These are phyloP conservation scores for Lophura nycthemera DNA, from an alignment of 2,113 vertebrate species.

Conservation along the genomic window DNA sequence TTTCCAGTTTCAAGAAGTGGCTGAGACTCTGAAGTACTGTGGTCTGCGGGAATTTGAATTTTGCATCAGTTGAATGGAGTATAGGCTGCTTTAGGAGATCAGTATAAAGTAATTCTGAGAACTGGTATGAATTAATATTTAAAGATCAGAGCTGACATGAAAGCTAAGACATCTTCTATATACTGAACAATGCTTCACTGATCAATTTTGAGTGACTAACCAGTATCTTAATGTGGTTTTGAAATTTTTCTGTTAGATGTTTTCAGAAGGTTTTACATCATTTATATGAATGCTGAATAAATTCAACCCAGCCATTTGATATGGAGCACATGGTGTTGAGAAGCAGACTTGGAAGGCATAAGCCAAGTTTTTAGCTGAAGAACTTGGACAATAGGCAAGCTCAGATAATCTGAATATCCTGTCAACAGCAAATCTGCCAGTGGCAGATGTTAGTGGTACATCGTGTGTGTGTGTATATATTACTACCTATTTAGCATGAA, in stretches of 20 bases:
- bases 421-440: not conserved
- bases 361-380: not conserved
- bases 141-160: constrained; percentile 34
- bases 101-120: not conserved
- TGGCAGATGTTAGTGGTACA: not conserved
- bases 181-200: not conserved
- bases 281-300: not conserved
- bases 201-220: not conserved
- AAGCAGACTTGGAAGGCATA: not conserved
- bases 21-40: not conserved
- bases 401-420: not conserved
- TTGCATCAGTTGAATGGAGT: not conserved
- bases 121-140: not conserved
- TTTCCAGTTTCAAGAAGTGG: not conserved
- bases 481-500: not conserved
- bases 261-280: not conserved
- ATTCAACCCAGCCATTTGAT: not conserved
- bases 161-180: constrained; percentile 46
- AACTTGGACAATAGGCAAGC: not conserved
- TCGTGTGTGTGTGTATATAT: not conserved
- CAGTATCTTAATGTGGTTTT: not conserved
- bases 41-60: not conserved
- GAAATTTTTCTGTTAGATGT: not conserved
- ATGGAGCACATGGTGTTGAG: not conserved
- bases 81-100: not conserved